These are phyloP conservation scores for Augiades crinisus DNA, from an alignment of 2,888 invertebrate species.

Conservation along the genomic window DNA sequence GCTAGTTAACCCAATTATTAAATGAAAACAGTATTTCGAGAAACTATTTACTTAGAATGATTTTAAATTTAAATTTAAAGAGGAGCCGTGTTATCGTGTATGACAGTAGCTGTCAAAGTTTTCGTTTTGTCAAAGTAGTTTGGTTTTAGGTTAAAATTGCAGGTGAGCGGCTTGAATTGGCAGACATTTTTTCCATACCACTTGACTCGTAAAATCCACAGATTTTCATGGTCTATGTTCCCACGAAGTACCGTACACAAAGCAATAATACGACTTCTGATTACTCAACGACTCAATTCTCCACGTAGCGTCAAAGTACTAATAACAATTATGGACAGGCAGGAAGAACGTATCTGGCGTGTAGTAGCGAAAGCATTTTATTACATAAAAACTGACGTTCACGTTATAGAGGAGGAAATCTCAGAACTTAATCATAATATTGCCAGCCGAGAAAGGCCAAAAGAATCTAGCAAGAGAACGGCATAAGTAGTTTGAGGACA, in stretches of 20 bases:
- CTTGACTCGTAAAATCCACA: too few relatives aligned
- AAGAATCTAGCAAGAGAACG: conserved; percentile 3
- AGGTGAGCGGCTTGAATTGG: too few relatives aligned
- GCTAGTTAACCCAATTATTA: too few relatives aligned
- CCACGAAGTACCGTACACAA: neutral
- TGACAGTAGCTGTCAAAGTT: too few relatives aligned
- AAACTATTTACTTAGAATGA: too few relatives aligned
- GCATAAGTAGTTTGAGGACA: neutral
- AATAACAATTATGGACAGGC: conserved; percentile 22
- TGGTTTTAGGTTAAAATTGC: too few relatives aligned
- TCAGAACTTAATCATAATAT: conserved; percentile 21
- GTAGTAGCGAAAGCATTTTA: conserved; percentile 23
- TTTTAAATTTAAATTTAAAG: too few relatives aligned
- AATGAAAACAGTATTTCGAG: too few relatives aligned
- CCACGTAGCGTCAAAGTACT: conserved; percentile 7
- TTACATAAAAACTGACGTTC: conserved; percentile 21
- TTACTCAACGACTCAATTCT: neutral
- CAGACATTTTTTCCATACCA: too few relatives aligned
- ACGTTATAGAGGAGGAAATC: conserved; percentile 16
- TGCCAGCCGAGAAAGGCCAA: neutral
- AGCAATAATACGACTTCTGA: neutral
- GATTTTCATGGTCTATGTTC: too few relatives aligned
- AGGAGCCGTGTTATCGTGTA: too few relatives aligned
- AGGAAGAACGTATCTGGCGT: conserved; percentile 18
- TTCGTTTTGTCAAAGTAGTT: too few relatives aligned